Evolutionary conservation across 2,797 vertebrate genomes (phyloP).

Genomic region (Podarcis lilfordi): DNA sequence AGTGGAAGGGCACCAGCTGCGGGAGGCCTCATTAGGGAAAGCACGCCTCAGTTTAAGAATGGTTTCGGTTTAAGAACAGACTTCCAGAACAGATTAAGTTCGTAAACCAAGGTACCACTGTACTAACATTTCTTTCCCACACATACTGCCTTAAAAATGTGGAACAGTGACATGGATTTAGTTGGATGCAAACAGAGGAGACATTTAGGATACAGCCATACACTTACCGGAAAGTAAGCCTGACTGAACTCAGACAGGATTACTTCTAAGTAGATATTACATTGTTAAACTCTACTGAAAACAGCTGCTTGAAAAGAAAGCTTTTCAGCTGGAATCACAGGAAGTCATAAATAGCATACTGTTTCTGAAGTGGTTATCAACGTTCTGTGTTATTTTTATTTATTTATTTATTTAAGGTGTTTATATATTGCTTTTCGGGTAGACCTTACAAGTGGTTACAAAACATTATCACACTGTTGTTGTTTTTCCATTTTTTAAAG

Average conservation of each 20-base stretch:
- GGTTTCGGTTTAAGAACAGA: too few species aligned
- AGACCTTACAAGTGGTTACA: not conserved
- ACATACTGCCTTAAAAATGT: not conserved
- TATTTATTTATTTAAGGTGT: not conserved
- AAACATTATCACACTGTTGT: not conserved
- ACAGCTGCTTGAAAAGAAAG: not conserved
- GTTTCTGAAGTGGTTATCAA: not conserved
- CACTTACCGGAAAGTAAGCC: not conserved
- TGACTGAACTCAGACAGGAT: not conserved
- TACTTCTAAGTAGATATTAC: not conserved
- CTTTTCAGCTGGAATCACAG: not conserved
- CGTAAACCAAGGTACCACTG: too few species aligned
- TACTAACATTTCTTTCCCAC: not conserved
- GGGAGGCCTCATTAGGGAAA: too few species aligned
- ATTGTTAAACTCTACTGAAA: not conserved
- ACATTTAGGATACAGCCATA: not conserved
- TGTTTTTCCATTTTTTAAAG: not conserved
- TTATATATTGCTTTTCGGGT: not conserved
- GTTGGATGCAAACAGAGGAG: too few species aligned
- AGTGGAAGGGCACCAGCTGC: too few species aligned
- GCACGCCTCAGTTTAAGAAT: too few species aligned
- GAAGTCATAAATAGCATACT: not conserved
- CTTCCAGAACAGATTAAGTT: too few species aligned
- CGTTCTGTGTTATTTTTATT: too few species aligned
- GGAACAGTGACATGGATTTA: not conserved